Base-by-base conservation (phyloP, 2,113 vertebrate species). In the Cololabis saira region DNA sequence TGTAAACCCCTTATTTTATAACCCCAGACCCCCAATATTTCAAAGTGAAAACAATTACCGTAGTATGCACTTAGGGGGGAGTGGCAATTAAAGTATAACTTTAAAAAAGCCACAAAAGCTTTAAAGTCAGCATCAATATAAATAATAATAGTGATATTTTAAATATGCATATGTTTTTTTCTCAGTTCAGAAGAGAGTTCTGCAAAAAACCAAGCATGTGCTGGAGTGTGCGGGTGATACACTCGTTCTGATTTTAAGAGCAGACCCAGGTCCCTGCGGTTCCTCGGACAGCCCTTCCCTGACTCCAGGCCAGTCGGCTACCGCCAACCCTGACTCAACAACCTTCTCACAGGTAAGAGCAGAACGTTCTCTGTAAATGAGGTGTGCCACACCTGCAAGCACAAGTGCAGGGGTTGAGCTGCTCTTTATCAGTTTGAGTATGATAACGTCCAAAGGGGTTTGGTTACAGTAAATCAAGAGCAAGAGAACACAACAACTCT, bases 181-280 rank as follows among this genome's bases (percentile, higher is more conserved):
- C 52, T 58, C 63, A 88, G 87, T 37, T 56, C 86, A 90, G 50
- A 41, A 83, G 56, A 78, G 76, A 49, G 79, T 89, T 22, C 50
- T 88, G 68, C 30, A 76, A 60, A 83, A 0, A 33, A 0, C 15
- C 10, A 15, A 44, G 7, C 87, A 89, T 47, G 55, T 43, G 9
- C 1, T 91, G 68, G 69, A 63, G 2, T 47, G 76, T 0, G 8
- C 27, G 3, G 42, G 5, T 7, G 44, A 15, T 45, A 10, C 18
- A 42, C 15, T 90, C 33, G 59, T 67, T 0, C 50, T 90, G 18
- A 69, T 13, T 5, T 42, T 89, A 9, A 62, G 50, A 5, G 15
- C 37, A 67, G 24, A 41, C 11, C 42, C 19, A 0, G 63, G 4
- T 45, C 48, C 54, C 33, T 12, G 2, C 12, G 0, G 16, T 49